phyloP scores from a whole-genome alignment of 35 echinoderm and acorn worm genomes.

The Stichopus chloronotus region DNA sequence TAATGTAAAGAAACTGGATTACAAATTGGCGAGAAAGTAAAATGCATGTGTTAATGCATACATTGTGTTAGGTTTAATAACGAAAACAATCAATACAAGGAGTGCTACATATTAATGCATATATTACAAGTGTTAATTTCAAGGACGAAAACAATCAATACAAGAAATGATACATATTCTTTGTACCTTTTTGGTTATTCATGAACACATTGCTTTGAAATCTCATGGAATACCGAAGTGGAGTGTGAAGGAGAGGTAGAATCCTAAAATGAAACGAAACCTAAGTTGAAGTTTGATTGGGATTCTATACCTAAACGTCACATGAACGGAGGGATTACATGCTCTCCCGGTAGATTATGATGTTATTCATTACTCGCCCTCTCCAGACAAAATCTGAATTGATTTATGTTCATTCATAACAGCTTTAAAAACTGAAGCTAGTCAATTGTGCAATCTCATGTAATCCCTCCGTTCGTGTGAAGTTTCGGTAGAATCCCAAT shows the following conservation, averaged over 20 bases:
- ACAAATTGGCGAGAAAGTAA: background rate
- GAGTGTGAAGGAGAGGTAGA: too few relatives aligned
- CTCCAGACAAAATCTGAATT: background rate
- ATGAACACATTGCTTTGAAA: too few relatives aligned
- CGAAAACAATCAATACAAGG: too few relatives aligned
- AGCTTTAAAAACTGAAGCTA: background rate
- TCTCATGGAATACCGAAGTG: too few relatives aligned
- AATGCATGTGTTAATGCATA: conserved; percentile 13
- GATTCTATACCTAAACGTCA: conserved; percentile 14
- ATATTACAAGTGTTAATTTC: too few relatives aligned
- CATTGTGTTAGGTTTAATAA: too few relatives aligned
- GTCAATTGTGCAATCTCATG: conserved; percentile 23
- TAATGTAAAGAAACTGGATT: conserved; percentile 4
- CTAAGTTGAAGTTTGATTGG: conserved; percentile 21
- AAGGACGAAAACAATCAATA: too few relatives aligned
- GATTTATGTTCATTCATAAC: conserved; percentile 2
- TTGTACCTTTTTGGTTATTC: too few relatives aligned
- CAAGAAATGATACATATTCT: too few relatives aligned
- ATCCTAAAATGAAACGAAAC: too few relatives aligned
- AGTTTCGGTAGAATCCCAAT: background rate
- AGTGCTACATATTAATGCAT: too few relatives aligned
- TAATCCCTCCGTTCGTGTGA: conserved; percentile 22
- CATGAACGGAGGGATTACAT: conserved; percentile 16
- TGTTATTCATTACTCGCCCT: background rate
- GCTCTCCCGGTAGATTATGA: background rate